A percentile compares a stretch with the other conserved stretches of the same genome.
phyloP scores from a whole-genome alignment of 92 coral and sea anemone genomes.

The Palythoa grandis region DNA sequence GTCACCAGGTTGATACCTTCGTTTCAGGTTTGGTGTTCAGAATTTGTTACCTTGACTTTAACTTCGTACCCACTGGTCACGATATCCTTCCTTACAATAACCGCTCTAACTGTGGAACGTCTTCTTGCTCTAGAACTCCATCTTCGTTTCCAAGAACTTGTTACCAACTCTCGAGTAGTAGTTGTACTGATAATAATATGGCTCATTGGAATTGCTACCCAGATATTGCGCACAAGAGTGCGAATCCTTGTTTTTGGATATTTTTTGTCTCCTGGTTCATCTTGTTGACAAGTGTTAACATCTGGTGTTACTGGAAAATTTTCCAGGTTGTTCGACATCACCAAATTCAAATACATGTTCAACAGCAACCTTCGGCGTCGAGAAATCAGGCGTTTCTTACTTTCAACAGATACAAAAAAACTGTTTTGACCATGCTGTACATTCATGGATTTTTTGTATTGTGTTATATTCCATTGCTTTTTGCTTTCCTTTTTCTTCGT shows the following conservation, averaged over 20 bases:
- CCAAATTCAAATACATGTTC: no score
- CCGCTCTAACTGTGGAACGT: slow-evolving; percentile 1
- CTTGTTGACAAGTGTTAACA: neutral
- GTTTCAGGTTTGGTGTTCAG: neutral
- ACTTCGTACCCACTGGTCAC: neutral
- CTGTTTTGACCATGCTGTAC: no score
- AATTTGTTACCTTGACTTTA: neutral
- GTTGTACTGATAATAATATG: neutral
- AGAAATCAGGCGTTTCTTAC: no score
- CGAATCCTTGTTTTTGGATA: neutral
- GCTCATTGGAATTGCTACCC: neutral
- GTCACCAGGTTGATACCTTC: neutral
- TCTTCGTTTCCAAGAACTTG: neutral
- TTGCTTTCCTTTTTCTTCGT: no score
- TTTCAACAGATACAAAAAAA: no score
- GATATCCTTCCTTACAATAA: neutral
- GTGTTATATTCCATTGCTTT: no score
- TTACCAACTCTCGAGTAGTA: slow-evolving; percentile 6
- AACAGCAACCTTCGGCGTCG: no score
- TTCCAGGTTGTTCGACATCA: neutral
- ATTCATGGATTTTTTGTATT: no score
- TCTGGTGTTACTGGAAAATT: neutral
- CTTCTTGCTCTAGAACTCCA: neutral
- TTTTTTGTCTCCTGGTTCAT: neutral
- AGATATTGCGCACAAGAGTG: neutral